These are phyloP conservation scores for Palythoa grandis DNA, from an alignment of 92 coral and sea anemone species.

Conservation along the genomic window DNA sequence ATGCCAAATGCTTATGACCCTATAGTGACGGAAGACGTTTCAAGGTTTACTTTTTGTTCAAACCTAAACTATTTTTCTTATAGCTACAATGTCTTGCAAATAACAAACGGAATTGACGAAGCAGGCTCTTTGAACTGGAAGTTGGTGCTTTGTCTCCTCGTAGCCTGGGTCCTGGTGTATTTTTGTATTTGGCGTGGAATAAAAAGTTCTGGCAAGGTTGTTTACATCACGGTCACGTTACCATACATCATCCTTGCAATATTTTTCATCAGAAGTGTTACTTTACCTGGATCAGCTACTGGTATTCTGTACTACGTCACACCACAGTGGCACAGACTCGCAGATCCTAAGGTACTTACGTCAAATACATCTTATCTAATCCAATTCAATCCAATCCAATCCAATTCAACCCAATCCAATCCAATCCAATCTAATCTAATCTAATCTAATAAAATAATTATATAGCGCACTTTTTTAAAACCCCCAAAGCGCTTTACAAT, in stretches of 20 bases:
- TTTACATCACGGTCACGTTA: constrained; percentile 53
- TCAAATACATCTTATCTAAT: neutral
- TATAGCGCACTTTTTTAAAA: too few species aligned
- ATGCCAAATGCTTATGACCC: too few species aligned
- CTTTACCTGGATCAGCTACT: constrained; percentile 54
- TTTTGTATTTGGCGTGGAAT: constrained; percentile 67
- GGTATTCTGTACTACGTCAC: constrained; percentile 52
- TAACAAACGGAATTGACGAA: constrained; percentile 51
- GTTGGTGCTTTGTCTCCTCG: constrained; percentile 46
- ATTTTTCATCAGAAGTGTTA: constrained; percentile 57
- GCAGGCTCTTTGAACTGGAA: constrained; percentile 50
- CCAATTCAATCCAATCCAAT: too few species aligned
- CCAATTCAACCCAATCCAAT: too few species aligned
- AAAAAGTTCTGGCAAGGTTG: constrained; percentile 60
- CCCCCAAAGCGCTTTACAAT: too few species aligned
- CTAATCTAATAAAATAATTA: too few species aligned
- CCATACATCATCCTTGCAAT: constrained; percentile 59
- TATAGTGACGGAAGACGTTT: too few species aligned
- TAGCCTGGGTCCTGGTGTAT: constrained; percentile 64
- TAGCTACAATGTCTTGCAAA: constrained; percentile 46
- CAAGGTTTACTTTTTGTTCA: too few species aligned
- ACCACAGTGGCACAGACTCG: constrained; percentile 54
- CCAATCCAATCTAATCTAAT: too few species aligned
- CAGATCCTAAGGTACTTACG: constrained; percentile 48
- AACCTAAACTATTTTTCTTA: neutral